These are phyloP conservation scores for Lepeophtheirus salmonis DNA, from an alignment of 1,140 invertebrate species.

Conservation along the genomic window DNA sequence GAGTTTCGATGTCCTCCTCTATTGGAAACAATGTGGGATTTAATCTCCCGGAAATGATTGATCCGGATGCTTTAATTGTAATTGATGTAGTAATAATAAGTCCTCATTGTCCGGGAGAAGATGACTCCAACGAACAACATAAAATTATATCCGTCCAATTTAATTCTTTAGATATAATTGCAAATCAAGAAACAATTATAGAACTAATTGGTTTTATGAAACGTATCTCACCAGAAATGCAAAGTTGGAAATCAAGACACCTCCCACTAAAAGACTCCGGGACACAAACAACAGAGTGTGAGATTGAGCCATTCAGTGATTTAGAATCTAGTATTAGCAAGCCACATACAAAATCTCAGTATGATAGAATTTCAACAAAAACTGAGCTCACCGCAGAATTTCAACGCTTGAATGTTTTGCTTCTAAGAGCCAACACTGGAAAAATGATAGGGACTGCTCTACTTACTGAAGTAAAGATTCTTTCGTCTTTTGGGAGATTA, in stretches of 20 bases:
- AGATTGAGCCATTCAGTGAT: slow-evolving; percentile 9
- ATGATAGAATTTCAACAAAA: neutral
- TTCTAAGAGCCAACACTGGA: slow-evolving; percentile 53
- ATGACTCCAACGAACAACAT: slow-evolving; percentile 37
- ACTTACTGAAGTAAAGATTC: slow-evolving; percentile 49
- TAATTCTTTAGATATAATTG: slow-evolving; percentile 84
- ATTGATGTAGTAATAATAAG: slow-evolving; percentile 56
- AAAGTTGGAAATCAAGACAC: neutral
- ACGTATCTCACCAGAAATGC: slow-evolving; percentile 39
- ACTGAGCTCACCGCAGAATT: slow-evolving; percentile 80
- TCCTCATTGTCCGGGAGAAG: slow-evolving; percentile 29
- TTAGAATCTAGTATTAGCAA: neutral
- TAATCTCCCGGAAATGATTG: slow-evolving; percentile 28
- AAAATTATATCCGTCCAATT: slow-evolving; percentile 69
- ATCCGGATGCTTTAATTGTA: slow-evolving; percentile 62
- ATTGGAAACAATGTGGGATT: slow-evolving; percentile 22
- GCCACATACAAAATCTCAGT: neutral
- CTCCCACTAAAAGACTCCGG: slow-evolving; percentile 6
- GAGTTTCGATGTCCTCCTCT: neutral
- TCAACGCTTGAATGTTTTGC: slow-evolving; percentile 64
- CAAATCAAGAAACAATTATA: slow-evolving; percentile 84
- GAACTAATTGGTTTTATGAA: slow-evolving; percentile 70
- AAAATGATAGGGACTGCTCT: slow-evolving; percentile 83
- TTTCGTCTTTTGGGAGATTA: slow-evolving; percentile 28
- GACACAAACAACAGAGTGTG: neutral